Conservation (phyloP, 2,797 vertebrate species). For the Knipowitschia caucasica region DNA sequence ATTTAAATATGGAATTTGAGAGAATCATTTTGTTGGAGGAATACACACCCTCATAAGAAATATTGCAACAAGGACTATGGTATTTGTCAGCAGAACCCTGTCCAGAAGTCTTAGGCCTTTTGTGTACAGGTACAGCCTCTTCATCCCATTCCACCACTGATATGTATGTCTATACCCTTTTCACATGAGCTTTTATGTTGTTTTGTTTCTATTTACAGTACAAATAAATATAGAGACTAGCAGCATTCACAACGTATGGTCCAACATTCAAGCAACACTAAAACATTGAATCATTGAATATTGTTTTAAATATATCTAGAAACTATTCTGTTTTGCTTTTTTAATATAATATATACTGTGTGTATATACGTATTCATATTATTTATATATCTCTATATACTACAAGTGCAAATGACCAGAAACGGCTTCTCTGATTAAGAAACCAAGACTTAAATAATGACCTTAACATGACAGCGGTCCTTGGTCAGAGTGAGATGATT, state of each 20-base stretch:
- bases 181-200: conserved; percentile 56
- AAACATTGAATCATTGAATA: conserved; percentile 76
- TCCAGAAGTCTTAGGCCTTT: conserved; percentile 49
- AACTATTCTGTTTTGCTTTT: conserved; percentile 70
- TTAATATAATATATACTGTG: conserved; percentile 64
- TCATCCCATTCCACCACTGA: conserved; percentile 59
- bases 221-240: conserved; percentile 77
- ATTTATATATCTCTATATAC: conserved; percentile 65
- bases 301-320: conserved; percentile 67
- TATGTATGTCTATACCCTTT: conserved; percentile 74
- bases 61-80: conserved; percentile 64
- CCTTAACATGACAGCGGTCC: conserved; percentile 66
- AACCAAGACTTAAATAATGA: conserved; percentile 42
- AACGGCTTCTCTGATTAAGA: conserved; percentile 58
- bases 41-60: conserved; percentile 40
- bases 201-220: conserved; percentile 73
- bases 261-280: conserved; percentile 75
- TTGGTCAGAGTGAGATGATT: conserved; percentile 67
- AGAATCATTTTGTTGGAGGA: conserved; percentile 40
- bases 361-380: conserved; percentile 40
- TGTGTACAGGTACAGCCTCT: conserved; percentile 53
- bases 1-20: conserved; percentile 31
- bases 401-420: conserved; percentile 77
- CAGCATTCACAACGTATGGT: conserved; percentile 78
- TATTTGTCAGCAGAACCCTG: conserved; percentile 59